A percentile compares a stretch with the other conserved stretches of the same genome.
Evolutionary conservation across 2,113 vertebrate genomes (phyloP).

Genomic region (Crotalus horridus): DNA sequence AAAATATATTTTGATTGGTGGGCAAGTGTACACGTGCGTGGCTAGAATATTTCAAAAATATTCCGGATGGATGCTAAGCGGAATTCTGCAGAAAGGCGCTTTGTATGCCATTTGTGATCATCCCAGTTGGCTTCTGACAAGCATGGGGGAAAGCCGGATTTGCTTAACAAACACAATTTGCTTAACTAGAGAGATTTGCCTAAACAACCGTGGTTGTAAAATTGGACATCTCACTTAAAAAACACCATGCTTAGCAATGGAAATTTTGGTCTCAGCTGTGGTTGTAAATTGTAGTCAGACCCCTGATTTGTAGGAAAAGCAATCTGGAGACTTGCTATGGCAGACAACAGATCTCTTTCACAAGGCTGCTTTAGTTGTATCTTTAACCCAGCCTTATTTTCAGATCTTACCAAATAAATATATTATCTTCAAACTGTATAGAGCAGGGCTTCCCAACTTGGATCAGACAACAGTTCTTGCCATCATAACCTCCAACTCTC

Average conservation of each 20-base stretch:
- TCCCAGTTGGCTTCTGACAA: background rate
- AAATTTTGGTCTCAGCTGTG: background rate
- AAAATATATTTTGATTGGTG: background rate
- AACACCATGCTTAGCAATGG: background rate
- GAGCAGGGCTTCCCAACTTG: background rate
- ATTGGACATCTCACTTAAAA: background rate
- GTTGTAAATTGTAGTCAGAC: background rate
- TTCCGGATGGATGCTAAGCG: background rate
- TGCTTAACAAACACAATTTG: background rate
- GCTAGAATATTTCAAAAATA: background rate
- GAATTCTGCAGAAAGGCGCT: background rate
- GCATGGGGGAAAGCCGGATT: background rate
- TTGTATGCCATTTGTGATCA: background rate
- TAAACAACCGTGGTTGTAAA: background rate
- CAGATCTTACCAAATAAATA: too few relatives aligned
- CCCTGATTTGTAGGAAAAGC: background rate
- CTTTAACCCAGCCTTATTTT: background rate
- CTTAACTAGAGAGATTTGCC: background rate
- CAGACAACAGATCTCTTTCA: background rate
- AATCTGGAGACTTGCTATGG: background rate
- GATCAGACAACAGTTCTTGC: background rate
- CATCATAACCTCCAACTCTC: background rate
- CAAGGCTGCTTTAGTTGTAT: background rate
- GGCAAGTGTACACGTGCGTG: background rate
- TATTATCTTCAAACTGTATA: background rate